phyloP scores from a whole-genome alignment of 2,113 vertebrate genomes.

The Hydrochoerus hydrochaeris region DNA sequence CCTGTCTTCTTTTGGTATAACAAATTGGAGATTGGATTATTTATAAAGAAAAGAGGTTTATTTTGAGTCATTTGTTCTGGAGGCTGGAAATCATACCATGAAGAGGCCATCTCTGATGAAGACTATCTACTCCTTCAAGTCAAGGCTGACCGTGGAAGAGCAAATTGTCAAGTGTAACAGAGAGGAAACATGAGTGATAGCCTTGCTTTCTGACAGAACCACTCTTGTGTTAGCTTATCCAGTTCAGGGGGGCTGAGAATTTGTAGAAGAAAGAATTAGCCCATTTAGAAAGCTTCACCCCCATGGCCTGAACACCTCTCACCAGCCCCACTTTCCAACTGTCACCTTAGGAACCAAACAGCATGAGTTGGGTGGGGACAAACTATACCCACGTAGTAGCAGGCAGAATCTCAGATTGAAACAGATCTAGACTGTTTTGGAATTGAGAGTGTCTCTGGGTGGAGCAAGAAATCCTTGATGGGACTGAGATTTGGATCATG shows the following conservation, averaged over 20 bases:
- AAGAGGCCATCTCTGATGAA: neutral
- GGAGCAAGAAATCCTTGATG: neutral
- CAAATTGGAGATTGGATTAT: neutral
- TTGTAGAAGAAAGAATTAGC: neutral
- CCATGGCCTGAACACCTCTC: neutral
- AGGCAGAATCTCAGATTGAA: neutral
- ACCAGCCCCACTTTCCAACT: neutral
- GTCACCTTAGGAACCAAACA: neutral
- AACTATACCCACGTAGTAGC: too few relatives aligned
- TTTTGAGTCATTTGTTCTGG: neutral
- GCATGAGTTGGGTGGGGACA: neutral
- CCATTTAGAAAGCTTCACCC: neutral
- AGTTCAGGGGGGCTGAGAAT: neutral
- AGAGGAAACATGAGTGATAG: neutral
- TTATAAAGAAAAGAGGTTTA: neutral
- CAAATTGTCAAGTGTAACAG: neutral
- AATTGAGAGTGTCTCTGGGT: neutral
- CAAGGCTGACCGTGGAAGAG: neutral
- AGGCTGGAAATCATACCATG: neutral
- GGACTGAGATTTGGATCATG: neutral
- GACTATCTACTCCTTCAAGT: neutral
- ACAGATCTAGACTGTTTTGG: neutral
- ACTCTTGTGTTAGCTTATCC: too few relatives aligned
- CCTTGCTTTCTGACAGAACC: neutral
- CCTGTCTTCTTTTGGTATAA: neutral